Percentiles rank a stretch among this genome's conserved stretches.
Evolutionary conservation across 2,113 vertebrate species (phyloP).

Genomic region (Bufo bufo): DNA sequence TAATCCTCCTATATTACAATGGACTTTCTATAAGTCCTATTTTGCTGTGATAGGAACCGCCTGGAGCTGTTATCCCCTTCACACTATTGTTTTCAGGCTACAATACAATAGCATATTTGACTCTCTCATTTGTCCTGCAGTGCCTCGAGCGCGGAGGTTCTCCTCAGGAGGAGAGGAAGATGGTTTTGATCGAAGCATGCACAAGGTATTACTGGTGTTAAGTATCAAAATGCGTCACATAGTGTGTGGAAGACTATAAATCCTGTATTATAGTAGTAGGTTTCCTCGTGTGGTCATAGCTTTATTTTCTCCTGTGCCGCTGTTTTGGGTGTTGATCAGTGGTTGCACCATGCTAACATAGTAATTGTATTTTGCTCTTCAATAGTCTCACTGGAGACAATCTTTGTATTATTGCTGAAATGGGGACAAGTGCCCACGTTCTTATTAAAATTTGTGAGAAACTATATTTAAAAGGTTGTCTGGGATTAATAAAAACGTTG

Average conservation of each 20-base stretch:
- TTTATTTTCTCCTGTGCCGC: neutral
- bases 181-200: conserved; percentile 79
- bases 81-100: neutral
- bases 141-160: conserved; percentile 79
- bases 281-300: neutral
- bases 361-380: no score
- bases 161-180: conserved; percentile 84
- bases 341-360: neutral
- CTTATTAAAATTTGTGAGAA: no score
- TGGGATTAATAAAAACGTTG: no score
- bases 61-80: conserved; percentile 19
- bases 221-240: neutral
- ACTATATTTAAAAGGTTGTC: no score
- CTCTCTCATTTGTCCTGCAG: conserved; percentile 64
- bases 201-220: conserved; percentile 72
- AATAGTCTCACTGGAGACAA: no score
- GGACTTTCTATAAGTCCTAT: neutral
- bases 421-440: no score
- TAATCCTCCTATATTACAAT: neutral
- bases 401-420: no score
- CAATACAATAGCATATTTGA: conserved; percentile 24
- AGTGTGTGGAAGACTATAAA: neutral
- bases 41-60: conserved; percentile 17
- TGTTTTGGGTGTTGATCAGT: neutral
- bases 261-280: neutral